Evolutionary conservation across 1,140 invertebrate genomes (phyloP).

Genomic region (Thaumatotibia leucotreta): DNA sequence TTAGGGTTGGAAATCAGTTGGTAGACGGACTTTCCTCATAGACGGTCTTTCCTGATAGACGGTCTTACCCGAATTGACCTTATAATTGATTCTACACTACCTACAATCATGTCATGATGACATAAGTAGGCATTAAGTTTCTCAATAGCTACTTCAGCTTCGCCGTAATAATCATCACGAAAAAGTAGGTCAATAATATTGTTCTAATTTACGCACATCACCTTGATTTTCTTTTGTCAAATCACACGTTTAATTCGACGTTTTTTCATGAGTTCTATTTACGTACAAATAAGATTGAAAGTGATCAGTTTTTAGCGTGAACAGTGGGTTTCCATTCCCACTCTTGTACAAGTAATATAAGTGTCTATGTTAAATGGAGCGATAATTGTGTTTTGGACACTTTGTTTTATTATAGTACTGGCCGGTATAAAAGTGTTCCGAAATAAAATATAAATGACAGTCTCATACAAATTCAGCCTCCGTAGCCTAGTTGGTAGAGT

Average conservation of each 20-base stretch:
- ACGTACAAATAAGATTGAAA: background rate
- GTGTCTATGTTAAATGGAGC: background rate
- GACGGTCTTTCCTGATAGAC: too few species aligned
- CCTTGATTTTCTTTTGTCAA: background rate
- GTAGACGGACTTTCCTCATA: too few species aligned
- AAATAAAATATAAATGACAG: too few species aligned
- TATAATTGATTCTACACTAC: too few species aligned
- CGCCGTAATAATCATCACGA: background rate
- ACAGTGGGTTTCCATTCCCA: background rate
- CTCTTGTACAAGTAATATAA: background rate
- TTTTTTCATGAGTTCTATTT: background rate
- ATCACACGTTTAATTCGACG: background rate
- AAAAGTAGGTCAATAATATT: background rate
- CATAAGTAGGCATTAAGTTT: too few species aligned
- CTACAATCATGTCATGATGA: too few species aligned
- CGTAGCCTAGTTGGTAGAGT: too few species aligned
- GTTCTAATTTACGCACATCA: background rate
- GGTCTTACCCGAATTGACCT: too few species aligned
- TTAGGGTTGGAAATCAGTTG: too few species aligned
- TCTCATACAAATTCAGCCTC: too few species aligned
- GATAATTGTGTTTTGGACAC: constrained; percentile 11
- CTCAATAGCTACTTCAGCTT: background rate
- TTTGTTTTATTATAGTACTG: background rate
- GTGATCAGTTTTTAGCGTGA: background rate
- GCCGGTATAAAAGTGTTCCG: background rate